phyloP scores from a whole-genome alignment of 2,113 vertebrate genomes.

The Hypocryptadius cinnamomeus region DNA sequence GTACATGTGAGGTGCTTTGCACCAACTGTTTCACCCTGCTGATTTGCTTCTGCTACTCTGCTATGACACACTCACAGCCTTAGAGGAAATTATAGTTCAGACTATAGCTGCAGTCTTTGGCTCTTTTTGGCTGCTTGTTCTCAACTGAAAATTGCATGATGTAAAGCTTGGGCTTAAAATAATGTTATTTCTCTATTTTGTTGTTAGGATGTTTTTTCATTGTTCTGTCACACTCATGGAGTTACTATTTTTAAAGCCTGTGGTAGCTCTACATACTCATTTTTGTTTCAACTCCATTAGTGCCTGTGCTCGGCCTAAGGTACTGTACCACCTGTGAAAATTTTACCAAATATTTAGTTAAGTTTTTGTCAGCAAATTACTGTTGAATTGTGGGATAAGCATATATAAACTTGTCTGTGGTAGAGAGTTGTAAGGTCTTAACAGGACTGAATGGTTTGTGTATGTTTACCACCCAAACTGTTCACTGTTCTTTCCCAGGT shows the following conservation, averaged over 20 bases:
- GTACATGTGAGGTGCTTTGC: background rate
- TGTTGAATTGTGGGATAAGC: background rate
- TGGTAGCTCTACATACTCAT: background rate
- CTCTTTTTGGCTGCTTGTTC: background rate
- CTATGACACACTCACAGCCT: background rate
- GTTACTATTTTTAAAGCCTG: background rate
- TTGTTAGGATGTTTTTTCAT: background rate
- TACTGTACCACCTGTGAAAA: background rate
- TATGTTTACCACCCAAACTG: background rate
- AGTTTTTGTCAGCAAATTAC: background rate
- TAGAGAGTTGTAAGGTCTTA: background rate
- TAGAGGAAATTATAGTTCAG: background rate
- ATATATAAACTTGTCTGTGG: background rate
- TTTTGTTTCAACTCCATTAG: background rate
- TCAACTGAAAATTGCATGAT: background rate
- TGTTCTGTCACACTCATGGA: rapidly evolving
- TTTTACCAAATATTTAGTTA: background rate
- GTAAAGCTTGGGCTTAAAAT: background rate
- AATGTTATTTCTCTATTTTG: background rate
- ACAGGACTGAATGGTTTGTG: background rate
- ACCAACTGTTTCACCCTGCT: background rate
- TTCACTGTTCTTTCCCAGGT: background rate
- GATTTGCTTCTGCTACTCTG: background rate
- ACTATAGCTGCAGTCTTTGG: background rate
- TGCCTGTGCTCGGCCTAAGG: background rate